phyloP scores from a whole-genome alignment of 2,888 invertebrate species.

The Drosophila multiciliata region DNA sequence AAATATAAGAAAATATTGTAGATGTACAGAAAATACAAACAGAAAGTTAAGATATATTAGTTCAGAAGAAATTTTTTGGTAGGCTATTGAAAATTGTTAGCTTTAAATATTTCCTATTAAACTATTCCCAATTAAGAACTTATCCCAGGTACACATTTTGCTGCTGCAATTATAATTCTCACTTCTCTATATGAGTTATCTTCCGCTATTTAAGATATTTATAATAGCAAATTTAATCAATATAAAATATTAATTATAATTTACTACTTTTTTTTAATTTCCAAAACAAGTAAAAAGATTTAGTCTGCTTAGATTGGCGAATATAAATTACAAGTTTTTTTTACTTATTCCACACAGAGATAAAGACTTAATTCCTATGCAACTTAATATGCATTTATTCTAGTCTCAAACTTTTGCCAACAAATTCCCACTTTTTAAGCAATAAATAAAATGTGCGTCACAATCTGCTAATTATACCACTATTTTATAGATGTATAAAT shows the following conservation, averaged over 20 bases:
- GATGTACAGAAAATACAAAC: neutral
- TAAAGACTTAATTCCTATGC: neutral
- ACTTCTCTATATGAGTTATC: neutral
- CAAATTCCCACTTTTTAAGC: neutral
- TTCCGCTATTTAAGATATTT: neutral
- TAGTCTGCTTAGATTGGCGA: too few relatives aligned
- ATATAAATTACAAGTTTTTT: neutral
- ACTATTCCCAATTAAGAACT: neutral
- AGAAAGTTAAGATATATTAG: neutral
- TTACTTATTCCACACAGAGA: neutral
- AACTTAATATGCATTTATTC: neutral
- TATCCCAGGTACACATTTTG: neutral
- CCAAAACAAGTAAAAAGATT: neutral
- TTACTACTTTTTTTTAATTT: neutral
- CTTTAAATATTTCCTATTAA: neutral
- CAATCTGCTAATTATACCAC: neutral
- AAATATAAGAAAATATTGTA: neutral
- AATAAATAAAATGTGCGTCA: neutral
- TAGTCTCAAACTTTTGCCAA: neutral
- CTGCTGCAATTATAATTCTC: neutral
- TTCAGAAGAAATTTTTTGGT: neutral
- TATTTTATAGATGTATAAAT: neutral
- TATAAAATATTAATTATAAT: neutral
- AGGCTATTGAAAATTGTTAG: neutral
- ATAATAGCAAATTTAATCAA: neutral